A percentile compares a stretch with the other conserved stretches of the same genome.
These are phyloP conservation scores for Paramisgurnus dabryanus DNA, from an alignment of 2,113 vertebrate species.

Conservation along the genomic window DNA sequence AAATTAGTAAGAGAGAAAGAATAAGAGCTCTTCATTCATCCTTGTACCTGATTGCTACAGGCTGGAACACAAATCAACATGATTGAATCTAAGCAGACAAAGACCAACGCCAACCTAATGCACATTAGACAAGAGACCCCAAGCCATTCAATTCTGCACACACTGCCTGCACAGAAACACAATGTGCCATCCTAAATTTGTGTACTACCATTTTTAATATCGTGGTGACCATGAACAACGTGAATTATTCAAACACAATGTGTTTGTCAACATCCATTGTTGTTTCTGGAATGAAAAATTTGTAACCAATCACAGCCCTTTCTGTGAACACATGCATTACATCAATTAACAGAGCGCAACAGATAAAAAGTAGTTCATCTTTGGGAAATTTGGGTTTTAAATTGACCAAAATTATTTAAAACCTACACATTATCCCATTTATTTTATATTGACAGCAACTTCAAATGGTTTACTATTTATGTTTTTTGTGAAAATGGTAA, in stretches of 20 bases:
- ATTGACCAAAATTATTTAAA: no score
- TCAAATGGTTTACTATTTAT: no score
- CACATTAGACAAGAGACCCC: conserved; percentile 21
- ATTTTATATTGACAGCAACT: no score
- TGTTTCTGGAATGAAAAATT: not conserved
- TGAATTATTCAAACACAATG: not conserved
- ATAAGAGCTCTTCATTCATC: conserved; percentile 38
- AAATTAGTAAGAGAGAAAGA: conserved; percentile 12
- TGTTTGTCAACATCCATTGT: conserved; percentile 7
- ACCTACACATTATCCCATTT: no score
- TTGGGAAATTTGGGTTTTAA: no score
- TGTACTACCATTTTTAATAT: not conserved
- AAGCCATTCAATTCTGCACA: not conserved
- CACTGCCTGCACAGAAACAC: not conserved
- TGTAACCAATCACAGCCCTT: not conserved
- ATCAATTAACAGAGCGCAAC: not conserved
- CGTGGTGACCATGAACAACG: not conserved
- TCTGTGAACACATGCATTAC: not conserved
- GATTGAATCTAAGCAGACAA: conserved; percentile 11
- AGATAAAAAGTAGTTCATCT: no score
- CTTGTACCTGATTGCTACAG: conserved; percentile 31
- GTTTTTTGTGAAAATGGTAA: no score
- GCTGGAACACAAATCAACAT: conserved; percentile 32
- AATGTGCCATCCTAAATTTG: conserved; percentile 12
- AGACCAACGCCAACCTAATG: not conserved